Evolutionary conservation across 2,888 invertebrate species (phyloP).

Genomic region (Drosophila anomalata): DNA sequence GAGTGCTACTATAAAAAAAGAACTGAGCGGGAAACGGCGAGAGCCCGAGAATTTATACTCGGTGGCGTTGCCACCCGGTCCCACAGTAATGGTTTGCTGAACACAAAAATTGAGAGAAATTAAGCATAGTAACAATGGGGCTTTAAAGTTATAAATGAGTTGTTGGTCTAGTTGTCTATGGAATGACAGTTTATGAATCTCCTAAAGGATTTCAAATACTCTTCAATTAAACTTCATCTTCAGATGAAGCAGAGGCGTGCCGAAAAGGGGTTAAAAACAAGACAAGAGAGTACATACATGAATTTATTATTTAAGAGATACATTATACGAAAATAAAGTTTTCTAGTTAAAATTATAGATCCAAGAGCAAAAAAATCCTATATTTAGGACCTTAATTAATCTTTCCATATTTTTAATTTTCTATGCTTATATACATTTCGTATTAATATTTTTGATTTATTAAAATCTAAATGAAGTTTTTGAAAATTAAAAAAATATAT

Average conservation of each 20-base stretch:
- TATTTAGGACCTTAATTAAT: no score
- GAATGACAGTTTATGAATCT: neutral
- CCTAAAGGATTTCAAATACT: neutral
- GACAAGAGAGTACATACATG: no score
- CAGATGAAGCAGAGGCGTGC: constrained; percentile 9
- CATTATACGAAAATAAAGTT: no score
- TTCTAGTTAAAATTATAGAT: no score
- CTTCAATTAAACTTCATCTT: neutral
- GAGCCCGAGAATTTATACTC: constrained; percentile 27
- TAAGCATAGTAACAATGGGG: constrained; percentile 4
- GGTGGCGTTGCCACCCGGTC: constrained; percentile 30
- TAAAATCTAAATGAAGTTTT: neutral
- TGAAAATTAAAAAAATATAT: no score
- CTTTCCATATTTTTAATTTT: no score
- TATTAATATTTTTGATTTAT: neutral
- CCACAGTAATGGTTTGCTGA: constrained; percentile 4
- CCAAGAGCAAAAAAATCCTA: no score
- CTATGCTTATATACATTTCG: no score
- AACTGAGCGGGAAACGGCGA: constrained; percentile 13
- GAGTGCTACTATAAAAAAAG: constrained; percentile 34
- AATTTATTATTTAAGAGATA: no score
- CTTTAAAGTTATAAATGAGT: neutral
- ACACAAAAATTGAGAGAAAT: constrained; percentile 1
- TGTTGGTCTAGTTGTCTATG: neutral
- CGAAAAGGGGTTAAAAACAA: constrained; percentile 3